These are phyloP conservation scores for Spheniscus mendiculus DNA, from an alignment of 2,113 vertebrate species.

Conservation along the genomic window DNA sequence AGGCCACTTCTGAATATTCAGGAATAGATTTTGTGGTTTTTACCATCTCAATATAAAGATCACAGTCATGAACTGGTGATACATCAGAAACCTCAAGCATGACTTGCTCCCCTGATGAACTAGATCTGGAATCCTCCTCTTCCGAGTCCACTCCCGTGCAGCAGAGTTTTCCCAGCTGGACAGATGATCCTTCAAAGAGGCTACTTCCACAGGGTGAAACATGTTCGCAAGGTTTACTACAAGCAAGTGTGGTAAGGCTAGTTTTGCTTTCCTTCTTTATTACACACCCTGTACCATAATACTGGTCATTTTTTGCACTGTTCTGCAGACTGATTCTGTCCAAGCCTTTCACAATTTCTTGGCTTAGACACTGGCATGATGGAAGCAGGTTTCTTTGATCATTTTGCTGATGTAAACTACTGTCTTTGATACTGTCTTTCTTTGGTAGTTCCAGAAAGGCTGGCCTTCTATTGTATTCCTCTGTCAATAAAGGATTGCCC, in stretches of 20 bases:
- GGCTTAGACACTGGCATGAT: constrained; percentile 68
- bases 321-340: constrained; percentile 78
- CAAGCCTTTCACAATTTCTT: constrained; percentile 82
- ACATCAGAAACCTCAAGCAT: constrained; percentile 83
- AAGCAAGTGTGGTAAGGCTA: constrained; percentile 29
- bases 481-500: constrained; percentile 42
- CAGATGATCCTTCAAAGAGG: constrained; percentile 76
- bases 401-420: constrained; percentile 42
- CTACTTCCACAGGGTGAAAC: constrained; percentile 69
- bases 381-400: constrained; percentile 54
- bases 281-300: not conserved
- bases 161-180: constrained; percentile 79
- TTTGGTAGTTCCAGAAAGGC: constrained; percentile 74
- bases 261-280: constrained; percentile 64
- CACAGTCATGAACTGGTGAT: constrained; percentile 89
- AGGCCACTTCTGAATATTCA: constrained; percentile 92
- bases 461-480: constrained; percentile 64
- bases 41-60: constrained; percentile 93
- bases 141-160: constrained; percentile 82
- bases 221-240: constrained; percentile 67
- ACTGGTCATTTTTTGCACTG: constrained; percentile 43
- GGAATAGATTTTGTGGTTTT: constrained; percentile 91
- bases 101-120: constrained; percentile 76
- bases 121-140: constrained; percentile 79
- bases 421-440: constrained; percentile 65